Base-by-base conservation (phyloP, 2,888 invertebrate species). In the Zonitis immaculata region DNA sequence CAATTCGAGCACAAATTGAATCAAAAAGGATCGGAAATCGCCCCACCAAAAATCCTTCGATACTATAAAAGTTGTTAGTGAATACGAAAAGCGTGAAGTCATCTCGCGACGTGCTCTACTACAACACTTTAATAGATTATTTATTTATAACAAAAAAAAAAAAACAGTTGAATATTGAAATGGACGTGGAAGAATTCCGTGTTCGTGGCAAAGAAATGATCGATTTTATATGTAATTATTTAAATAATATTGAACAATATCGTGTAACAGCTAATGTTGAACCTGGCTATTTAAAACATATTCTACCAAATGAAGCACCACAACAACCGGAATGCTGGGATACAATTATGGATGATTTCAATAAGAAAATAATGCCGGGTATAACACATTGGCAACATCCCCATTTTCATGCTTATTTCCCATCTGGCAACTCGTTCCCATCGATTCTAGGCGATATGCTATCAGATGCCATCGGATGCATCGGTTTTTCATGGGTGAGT, bases 381-480 rank as follows among this genome's bases (percentile, higher is more conserved):
- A 90, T 95, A 45, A 97, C 97, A 1, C 95, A 98, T 76, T 99
- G 99, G 99, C 97, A 98, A 73, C 98, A 98, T 80, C 98, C 98
- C 0, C 81, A 93, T 54, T 99, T 99, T 78, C 97, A 98, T 75
- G 99, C 99, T 0, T 99, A 99, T 76, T 99, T 99, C 74, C 98
- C 99, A 3, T 87, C 97, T 11, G 98, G 98, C 12, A 97, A 97
- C 78, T 95, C 91, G 0, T 99, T 87, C 75, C 98, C 98, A 1
- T 96, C 97, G 6, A 96, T 99, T 59, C 80, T 99, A 45, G 99
- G 94, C 3, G 98, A 99, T 71, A 96, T 99, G 95, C 79, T 99
- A 52, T 89, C 94, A 3, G 93, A 93, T 73, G 95, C 95, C 20
- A 91, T 99, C 54, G 98, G 96, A 42, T 95, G 95, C 76, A 91